A percentile compares a stretch with the other conserved stretches of the same genome.
These are phyloP conservation scores for Eulacestoma nigropectus DNA, from an alignment of 2,113 vertebrate species.

Conservation along the genomic window DNA sequence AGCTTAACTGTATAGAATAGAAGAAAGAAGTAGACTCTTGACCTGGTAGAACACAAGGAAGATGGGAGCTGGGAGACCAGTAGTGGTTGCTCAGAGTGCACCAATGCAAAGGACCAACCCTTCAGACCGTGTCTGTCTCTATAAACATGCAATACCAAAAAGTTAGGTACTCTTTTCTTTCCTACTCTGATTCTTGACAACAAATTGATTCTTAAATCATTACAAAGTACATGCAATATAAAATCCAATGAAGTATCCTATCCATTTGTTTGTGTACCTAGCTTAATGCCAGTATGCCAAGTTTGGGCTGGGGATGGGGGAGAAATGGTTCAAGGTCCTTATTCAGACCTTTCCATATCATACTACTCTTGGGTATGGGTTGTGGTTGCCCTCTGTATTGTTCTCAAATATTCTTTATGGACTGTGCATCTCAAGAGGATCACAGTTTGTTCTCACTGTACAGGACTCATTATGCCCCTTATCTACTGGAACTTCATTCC, in stretches of 20 bases:
- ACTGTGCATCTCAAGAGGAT: not conserved
- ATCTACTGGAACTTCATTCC: conserved; percentile 8
- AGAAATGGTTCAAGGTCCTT: not conserved
- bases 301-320: not conserved
- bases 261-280: conserved; percentile 36
- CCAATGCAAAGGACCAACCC: not conserved
- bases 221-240: conserved; percentile 25
- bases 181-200: conserved; percentile 50
- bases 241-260: not conserved
- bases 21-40: not conserved
- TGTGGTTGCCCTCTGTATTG: not conserved
- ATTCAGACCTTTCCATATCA: not conserved
- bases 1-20: not conserved
- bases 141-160: not conserved
- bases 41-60: not conserved
- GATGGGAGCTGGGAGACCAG: not conserved
- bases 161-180: not conserved
- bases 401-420: not conserved
- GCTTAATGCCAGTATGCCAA: not conserved
- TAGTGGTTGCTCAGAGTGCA: not conserved
- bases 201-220: conserved; percentile 58
- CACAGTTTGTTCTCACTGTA: not conserved
- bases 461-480: not conserved
- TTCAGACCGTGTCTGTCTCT: not conserved
- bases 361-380: not conserved